Evolutionary conservation across 2,113 vertebrate genomes (phyloP), one percentile per base, ranked within the genome.

Genomic region (Plestiodon gilberti): DNA sequence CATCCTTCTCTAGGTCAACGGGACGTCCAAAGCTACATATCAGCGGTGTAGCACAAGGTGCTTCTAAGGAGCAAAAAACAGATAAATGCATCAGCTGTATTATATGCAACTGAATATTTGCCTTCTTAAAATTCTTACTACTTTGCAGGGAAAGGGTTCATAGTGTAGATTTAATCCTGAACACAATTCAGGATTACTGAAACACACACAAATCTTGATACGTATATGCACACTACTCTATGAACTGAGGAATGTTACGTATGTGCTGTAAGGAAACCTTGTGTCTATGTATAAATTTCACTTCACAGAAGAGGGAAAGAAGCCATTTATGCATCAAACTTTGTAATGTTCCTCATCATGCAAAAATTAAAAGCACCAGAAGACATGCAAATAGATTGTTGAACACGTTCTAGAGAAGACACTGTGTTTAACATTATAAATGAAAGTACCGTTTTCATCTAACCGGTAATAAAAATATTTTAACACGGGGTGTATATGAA

Each of bases 1-100:
- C 98, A 43, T 99, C 99, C 94, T 99, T 99, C 90, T 99, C 99
- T 90, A 99, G 96, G 95, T 99, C 97, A 64, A 99, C 97, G 0
- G 97, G 92, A 40, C 98, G 96, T 83, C 95, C 97, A 40, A 98
- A 92, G 95, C 98, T 98, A 96, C 99, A 99, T 92, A 98, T 97
- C 57, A 99, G 95, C 2, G 99, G 99, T 1, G 98, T 98, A 83
- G 99, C 98, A 92, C 99, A 99, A 28, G 97, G 97, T 23, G 96
- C 97, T 94, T 99, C 98, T 99, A 97, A n/a, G 89, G 91, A 90
- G 90, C 62, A 89, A 7, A 96, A 59, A 95, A 78, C 1, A 93
- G 73, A 90, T 2, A 78, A 40, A 43, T 82, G 69, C 91, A 30
- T 43, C 74, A 92, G 48, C 67, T 84, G 52, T 3, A 17, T 61